Evolutionary conservation across 2,113 vertebrate species (phyloP).

Genomic region (Melozone crissalis): DNA sequence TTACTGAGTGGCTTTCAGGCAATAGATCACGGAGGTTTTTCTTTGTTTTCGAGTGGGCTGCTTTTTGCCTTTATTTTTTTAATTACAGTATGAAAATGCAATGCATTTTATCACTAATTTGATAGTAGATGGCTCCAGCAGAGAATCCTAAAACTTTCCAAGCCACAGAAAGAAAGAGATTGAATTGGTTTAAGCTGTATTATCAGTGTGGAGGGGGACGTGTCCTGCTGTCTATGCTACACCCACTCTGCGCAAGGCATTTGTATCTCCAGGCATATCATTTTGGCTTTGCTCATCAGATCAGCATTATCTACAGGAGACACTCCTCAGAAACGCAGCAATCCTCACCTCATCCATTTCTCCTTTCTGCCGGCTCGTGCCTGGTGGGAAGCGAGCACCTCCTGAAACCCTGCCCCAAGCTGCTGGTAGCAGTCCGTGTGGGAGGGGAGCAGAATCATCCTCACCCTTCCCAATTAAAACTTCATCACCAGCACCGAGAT

Average conservation of each 20-base stretch:
- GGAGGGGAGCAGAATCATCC: background rate
- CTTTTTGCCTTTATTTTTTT: background rate
- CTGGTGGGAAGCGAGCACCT: background rate
- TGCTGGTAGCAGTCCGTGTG: background rate
- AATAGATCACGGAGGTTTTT: background rate
- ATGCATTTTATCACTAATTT: background rate
- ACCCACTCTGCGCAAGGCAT: background rate
- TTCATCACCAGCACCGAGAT: constrained; percentile 1
- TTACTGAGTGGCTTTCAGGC: background rate
- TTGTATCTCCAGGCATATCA: background rate
- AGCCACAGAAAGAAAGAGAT: background rate
- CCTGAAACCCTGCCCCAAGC: background rate
- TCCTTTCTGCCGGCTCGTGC: background rate
- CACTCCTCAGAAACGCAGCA: background rate
- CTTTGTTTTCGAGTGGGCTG: background rate
- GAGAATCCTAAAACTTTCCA: background rate
- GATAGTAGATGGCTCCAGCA: background rate
- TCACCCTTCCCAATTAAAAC: constrained; percentile 16
- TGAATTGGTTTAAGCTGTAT: background rate
- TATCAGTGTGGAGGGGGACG: background rate
- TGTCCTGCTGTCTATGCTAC: background rate
- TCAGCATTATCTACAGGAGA: background rate
- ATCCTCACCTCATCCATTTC: background rate
- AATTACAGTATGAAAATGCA: background rate
- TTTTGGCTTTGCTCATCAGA: background rate